A percentile compares a stretch with the other conserved stretches of the same genome.
phyloP scores from a whole-genome alignment of 2,888 invertebrate genomes.

The Kuschelorhynchus macadamiae region DNA sequence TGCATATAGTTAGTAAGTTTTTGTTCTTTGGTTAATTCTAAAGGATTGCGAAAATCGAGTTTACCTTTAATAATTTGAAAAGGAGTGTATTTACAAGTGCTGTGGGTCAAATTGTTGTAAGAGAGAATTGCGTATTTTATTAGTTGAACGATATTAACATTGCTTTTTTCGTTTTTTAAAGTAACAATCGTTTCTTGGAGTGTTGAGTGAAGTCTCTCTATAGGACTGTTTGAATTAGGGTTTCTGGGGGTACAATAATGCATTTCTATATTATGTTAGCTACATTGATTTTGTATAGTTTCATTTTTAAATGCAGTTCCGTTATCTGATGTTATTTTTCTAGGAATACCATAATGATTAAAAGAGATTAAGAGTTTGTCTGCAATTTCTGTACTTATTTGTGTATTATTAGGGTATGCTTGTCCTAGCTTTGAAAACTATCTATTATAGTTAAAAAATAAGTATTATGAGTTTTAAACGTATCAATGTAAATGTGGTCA shows the following conservation, averaged over 20 bases:
- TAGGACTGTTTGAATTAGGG: neutral
- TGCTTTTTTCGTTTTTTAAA: neutral
- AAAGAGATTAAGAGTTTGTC: neutral
- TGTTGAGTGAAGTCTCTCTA: neutral
- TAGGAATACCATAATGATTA: neutral
- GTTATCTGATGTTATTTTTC: neutral
- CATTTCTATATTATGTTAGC: neutral
- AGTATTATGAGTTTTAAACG: neutral
- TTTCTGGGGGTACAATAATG: neutral
- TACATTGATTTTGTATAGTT: neutral
- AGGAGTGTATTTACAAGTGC: neutral
- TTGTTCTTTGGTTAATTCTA: no score
- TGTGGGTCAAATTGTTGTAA: neutral
- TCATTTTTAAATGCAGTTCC: neutral
- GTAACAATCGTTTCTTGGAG: neutral
- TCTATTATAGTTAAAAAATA: neutral
- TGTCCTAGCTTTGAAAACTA: neutral
- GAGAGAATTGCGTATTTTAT: neutral
- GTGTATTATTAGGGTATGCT: neutral
- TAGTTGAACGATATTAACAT: neutral
- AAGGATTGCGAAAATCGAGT: no score
- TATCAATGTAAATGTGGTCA: constrained; percentile 4
- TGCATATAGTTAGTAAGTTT: no score
- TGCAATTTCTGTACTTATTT: neutral
- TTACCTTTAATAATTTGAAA: constrained; percentile 7